Evolutionary conservation across 2,888 invertebrate genomes (phyloP), one percentile per base, ranked within the genome.

Genomic region (Sipha maydis): DNA sequence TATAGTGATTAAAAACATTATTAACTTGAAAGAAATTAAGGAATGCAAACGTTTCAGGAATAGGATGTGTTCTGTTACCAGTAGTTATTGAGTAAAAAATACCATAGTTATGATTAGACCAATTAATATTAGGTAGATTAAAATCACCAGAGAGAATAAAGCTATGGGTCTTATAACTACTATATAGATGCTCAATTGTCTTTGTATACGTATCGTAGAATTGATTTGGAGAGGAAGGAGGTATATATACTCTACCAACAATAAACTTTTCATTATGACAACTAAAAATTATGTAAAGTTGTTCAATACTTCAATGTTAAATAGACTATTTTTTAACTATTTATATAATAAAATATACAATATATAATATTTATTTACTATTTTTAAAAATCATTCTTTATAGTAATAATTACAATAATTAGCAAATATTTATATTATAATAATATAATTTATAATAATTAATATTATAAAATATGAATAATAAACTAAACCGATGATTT

Each of bases 101-200:
- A 75, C 75, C 34, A 7, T 7, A 21, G 21, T 34, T 34, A 38
- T 75, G 14, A 75, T 75, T 75, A 14, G 75, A 75, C 75, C 75
- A 75, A 75, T 9, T 19, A 75, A 75, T 38, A 34, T 34, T 34
- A 34, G 75, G 38, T 19, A 75, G 75, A 21, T 31, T 75, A 75
- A 75, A 75, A 34, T 75, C 75, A 7, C 75, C 75, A 11, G 34
- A 75, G 28, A 75, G 38, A 75, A 75, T 75, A 75, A 75, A 34
- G 1, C 14, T 34, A 73, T 73, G 73, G 34, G 11, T 34, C 11
- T 9, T 34, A 75, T 75, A 75, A 34, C 31, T 11, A 34, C 31
- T 34, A 21, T 34, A 1, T 75, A 75, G 75, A 21, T 34, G 31
- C 75, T 31, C 75, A 75, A 75, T 14, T 34, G 73, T 34, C 19